Conservation (phyloP, 2,113 vertebrate species). For the Ammodytes dubius region DNA sequence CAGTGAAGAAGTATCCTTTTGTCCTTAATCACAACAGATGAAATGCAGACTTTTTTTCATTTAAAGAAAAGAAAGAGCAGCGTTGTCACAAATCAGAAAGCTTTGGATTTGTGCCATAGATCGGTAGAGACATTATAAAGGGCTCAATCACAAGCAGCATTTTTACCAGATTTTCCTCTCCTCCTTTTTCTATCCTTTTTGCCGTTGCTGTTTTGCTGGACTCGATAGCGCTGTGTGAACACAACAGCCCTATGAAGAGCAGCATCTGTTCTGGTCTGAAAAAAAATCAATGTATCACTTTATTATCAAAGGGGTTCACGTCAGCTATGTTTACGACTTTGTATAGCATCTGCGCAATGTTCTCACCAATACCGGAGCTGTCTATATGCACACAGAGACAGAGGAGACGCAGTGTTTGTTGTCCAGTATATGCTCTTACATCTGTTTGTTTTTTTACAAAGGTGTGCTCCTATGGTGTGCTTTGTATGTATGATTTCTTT, state of each 20-base stretch:
- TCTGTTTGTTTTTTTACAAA: slow-evolving; percentile 33
- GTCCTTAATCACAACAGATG: slow-evolving; percentile 12
- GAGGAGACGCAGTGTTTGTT: slow-evolving; percentile 51
- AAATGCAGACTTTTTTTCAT: slow-evolving; percentile 34
- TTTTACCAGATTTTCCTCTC: slow-evolving; percentile 34
- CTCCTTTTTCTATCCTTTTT: slow-evolving; percentile 47
- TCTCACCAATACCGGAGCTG: slow-evolving; percentile 41
- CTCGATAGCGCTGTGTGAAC: slow-evolving; percentile 29
- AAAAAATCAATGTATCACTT: slow-evolving; percentile 21
- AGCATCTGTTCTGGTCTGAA: slow-evolving; percentile 20
- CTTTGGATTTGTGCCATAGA: slow-evolving; percentile 55
- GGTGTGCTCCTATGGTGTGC: slow-evolving; percentile 52
- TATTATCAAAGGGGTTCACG: slow-evolving; percentile 45
- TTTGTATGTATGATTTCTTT: slow-evolving; percentile 51
- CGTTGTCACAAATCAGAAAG: not conserved
- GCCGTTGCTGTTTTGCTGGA: slow-evolving; percentile 35
- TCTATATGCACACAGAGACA: slow-evolving; percentile 62
- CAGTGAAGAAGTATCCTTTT: not conserved
- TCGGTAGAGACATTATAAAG: slow-evolving; percentile 62
- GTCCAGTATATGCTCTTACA: slow-evolving; percentile 51
- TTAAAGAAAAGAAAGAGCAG: slow-evolving; percentile 33
- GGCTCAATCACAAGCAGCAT: slow-evolving; percentile 73
- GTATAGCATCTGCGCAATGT: slow-evolving; percentile 61
- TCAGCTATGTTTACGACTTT: slow-evolving; percentile 75
- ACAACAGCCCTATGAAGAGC: slow-evolving; percentile 36